Conservation (phyloP, 2,888 invertebrate genomes). For the Timandra comae region DNA sequence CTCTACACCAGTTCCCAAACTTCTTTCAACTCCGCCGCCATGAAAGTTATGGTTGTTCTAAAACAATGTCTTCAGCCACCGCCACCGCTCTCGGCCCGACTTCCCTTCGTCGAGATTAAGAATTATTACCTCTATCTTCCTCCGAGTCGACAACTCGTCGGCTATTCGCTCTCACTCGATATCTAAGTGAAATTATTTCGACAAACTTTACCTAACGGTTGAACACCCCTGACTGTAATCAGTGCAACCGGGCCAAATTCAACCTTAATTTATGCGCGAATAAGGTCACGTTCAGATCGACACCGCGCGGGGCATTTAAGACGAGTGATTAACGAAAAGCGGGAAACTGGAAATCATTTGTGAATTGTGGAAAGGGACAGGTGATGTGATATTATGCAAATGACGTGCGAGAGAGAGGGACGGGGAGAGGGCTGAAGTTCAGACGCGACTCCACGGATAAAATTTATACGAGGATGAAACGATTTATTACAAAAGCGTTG, state of each 20-base stretch:
- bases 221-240: constrained; percentile 37
- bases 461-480: constrained; percentile 72
- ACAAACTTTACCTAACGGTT: constrained; percentile 62
- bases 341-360: constrained; percentile 74
- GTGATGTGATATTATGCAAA: constrained; percentile 68
- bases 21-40: constrained; percentile 36
- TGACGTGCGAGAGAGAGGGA: constrained; percentile 46
- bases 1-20: constrained; percentile 26
- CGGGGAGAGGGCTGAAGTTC: constrained; percentile 46
- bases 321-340: constrained; percentile 70
- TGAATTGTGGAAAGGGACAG: constrained; percentile 67
- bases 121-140: constrained; percentile 65
- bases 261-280: constrained; percentile 26
- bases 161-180: constrained; percentile 54
- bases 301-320: constrained; percentile 34
- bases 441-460: constrained; percentile 50
- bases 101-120: constrained; percentile 54
- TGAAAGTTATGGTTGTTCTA: constrained; percentile 48
- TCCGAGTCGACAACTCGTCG: constrained; percentile 61
- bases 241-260: constrained; percentile 23
- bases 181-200: constrained; percentile 68
- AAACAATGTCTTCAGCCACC: constrained; percentile 40
- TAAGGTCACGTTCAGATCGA: constrained; percentile 32
- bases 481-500: constrained; percentile 76
- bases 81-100: constrained; percentile 25